Evolutionary conservation across 1,140 invertebrate species (phyloP).

Genomic region (Euura saliciscinereae): DNA sequence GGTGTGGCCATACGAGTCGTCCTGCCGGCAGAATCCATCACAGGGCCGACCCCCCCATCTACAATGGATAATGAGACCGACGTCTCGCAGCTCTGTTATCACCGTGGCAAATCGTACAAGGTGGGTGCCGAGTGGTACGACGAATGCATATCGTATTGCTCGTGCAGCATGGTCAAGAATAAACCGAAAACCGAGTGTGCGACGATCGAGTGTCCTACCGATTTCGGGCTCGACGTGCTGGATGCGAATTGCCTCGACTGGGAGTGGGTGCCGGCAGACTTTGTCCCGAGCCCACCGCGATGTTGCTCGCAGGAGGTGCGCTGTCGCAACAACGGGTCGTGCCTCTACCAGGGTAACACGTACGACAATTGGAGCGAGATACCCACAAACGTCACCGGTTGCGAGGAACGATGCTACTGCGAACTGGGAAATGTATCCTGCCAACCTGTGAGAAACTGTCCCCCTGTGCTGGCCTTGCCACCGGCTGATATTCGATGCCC

Average conservation of each 20-base stretch:
- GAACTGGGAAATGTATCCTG: conserved; percentile 87
- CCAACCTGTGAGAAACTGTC: conserved; percentile 77
- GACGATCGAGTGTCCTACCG: conserved; percentile 80
- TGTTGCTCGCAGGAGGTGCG: conserved; percentile 80
- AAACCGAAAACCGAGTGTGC: conserved; percentile 66
- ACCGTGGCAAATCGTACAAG: conserved; percentile 66
- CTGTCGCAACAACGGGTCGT: conserved; percentile 80
- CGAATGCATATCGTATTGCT: conserved; percentile 75
- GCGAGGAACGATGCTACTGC: conserved; percentile 85
- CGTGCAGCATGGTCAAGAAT: conserved; percentile 67
- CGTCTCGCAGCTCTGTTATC: conserved; percentile 50
- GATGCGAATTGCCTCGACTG: conserved; percentile 83
- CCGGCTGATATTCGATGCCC: conserved; percentile 76
- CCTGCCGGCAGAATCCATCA: conserved; percentile 50
- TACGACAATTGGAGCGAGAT: conserved; percentile 65
- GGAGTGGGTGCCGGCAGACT: conserved; percentile 77
- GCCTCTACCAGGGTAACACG: conserved; percentile 68
- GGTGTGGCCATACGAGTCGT: conserved; percentile 47
- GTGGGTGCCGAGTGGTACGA: conserved; percentile 70
- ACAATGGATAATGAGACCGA: not conserved
- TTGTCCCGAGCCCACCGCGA: conserved; percentile 74
- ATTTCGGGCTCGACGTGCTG: conserved; percentile 81
- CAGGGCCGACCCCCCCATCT: not conserved
- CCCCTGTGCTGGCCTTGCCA: conserved; percentile 73
- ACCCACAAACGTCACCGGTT: conserved; percentile 72